A percentile compares a stretch with the other conserved stretches of the same genome.
Conservation (phyloP, 2,888 invertebrate species). For the Pherbina coryleti region DNA sequence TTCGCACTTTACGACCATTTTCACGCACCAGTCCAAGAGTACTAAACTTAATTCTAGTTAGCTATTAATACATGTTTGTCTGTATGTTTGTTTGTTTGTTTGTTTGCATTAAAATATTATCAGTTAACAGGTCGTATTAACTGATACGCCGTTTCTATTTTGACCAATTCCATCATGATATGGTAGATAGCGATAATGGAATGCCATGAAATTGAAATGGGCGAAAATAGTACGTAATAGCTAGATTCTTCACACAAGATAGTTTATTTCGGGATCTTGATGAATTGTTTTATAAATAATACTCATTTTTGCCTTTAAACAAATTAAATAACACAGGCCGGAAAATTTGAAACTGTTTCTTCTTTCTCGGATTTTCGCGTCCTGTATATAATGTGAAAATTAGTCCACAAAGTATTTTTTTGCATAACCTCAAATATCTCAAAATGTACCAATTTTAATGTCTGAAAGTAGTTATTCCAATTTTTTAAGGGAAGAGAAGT, state of each 20-base stretch:
- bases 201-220: slow-evolving; percentile 43
- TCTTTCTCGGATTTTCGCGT: too few species aligned
- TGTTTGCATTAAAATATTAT: background rate
- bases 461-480: too few species aligned
- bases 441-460: too few species aligned
- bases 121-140: background rate
- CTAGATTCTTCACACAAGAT: background rate
- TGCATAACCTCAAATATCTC: too few species aligned
- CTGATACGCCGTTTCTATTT: background rate
- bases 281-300: too few species aligned
- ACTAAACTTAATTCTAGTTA: background rate
- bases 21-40: slow-evolving; percentile 22
- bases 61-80: background rate
- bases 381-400: too few species aligned
- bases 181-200: slow-evolving; percentile 34
- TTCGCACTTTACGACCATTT: slow-evolving; percentile 66
- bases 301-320: too few species aligned
- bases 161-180: slow-evolving; percentile 19
- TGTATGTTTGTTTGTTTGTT: background rate
- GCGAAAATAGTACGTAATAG: slow-evolving; percentile 21
- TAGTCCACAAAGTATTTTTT: too few species aligned
- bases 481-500: too few species aligned
- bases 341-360: too few species aligned
- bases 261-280: background rate
- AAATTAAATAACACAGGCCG: too few species aligned